Conservation (phyloP, 2,888 invertebrate genomes). For the Erebia ligea region DNA sequence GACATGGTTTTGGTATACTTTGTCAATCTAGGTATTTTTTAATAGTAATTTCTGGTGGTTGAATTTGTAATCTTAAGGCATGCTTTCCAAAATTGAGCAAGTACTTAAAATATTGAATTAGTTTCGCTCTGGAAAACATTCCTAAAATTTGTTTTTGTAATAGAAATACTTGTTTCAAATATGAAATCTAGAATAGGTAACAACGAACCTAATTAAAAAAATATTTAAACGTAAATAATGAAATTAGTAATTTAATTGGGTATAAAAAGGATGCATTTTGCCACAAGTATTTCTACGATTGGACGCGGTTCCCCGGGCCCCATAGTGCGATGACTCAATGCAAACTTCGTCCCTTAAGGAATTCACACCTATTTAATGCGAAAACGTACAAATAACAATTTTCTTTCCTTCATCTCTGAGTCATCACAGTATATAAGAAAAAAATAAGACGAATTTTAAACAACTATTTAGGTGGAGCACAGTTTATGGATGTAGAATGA, state of each 20-base stretch:
- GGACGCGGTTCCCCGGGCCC: slow-evolving; percentile 63
- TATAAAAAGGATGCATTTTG: slow-evolving; percentile 12
- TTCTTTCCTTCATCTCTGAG: slow-evolving; percentile 64
- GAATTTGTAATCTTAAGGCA: slow-evolving; percentile 25
- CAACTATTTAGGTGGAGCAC: slow-evolving; percentile 54
- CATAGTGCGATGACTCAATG: slow-evolving; percentile 84
- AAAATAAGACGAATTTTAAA: slow-evolving; percentile 53
- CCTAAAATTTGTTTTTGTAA: slow-evolving; percentile 17
- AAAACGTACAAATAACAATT: slow-evolving; percentile 45
- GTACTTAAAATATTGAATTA: no score
- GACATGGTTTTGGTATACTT: neutral
- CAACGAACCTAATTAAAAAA: neutral
- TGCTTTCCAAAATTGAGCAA: slow-evolving; percentile 24
- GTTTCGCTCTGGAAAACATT: slow-evolving; percentile 26
- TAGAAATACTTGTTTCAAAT: slow-evolving; percentile 36
- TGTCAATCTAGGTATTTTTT: neutral
- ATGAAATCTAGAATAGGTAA: neutral
- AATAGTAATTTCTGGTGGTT: slow-evolving; percentile 24
- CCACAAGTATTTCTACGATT: slow-evolving; percentile 44
- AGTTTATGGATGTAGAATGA: slow-evolving; percentile 68
- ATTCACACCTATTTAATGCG: slow-evolving; percentile 43
- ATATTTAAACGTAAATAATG: neutral
- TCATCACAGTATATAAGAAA: slow-evolving; percentile 78
- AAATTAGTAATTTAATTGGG: no score
- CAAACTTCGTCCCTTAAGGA: slow-evolving; percentile 78